Conservation (phyloP, 2,888 invertebrate species). For the Criorhina ranunculi region DNA sequence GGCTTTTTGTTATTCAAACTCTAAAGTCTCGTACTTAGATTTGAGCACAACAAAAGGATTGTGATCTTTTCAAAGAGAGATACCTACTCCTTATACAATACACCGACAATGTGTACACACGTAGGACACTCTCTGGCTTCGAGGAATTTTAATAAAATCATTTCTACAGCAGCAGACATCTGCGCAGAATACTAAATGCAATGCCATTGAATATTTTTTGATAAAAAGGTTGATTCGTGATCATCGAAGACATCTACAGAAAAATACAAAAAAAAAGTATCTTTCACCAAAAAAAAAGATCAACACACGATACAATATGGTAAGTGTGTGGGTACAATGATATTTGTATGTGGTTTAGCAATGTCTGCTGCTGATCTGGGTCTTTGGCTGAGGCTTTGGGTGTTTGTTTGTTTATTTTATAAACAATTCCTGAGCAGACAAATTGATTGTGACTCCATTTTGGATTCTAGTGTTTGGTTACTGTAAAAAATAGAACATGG, state of each 20-base stretch:
- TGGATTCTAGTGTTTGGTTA: constrained; percentile 3
- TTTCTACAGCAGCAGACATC: constrained; percentile 72
- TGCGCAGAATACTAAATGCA: constrained; percentile 75
- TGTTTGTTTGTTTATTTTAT: constrained; percentile 21
- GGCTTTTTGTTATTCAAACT: constrained; percentile 61
- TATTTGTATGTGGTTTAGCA: constrained; percentile 37
- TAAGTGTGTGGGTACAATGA: constrained; percentile 32
- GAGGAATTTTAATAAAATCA: constrained; percentile 77
- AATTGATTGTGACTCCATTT: constrained; percentile 2
- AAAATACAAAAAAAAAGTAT: constrained; percentile 29
- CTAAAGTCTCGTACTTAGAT: constrained; percentile 60
- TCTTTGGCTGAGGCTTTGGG: no score
- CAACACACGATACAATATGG: not conserved
- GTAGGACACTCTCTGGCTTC: constrained; percentile 60
- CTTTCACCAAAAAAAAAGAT: constrained; percentile 15
- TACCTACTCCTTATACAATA: constrained; percentile 46
- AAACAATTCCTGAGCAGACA: constrained; percentile 4
- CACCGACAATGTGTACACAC: not conserved
- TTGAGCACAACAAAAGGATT: constrained; percentile 64
- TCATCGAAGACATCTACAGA: constrained; percentile 64
- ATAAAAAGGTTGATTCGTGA: constrained; percentile 76
- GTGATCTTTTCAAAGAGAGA: constrained; percentile 67
- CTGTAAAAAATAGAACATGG: constrained; percentile 1
- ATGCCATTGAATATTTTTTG: constrained; percentile 70
- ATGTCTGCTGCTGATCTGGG: constrained; percentile 17